Conservation (phyloP, 2,888 invertebrate species). For the Heliconius erato region DNA sequence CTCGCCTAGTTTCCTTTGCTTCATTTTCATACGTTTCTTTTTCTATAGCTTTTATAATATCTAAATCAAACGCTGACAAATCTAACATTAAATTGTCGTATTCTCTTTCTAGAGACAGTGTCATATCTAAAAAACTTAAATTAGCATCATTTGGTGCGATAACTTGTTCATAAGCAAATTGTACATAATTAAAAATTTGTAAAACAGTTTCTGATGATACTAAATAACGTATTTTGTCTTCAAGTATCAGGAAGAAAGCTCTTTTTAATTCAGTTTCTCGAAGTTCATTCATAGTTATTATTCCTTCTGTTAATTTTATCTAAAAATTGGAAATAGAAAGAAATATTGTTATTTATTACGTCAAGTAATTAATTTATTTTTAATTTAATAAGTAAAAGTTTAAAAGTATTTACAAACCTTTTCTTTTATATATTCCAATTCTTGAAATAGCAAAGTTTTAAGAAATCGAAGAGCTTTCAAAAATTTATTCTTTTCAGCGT, state of each 20-base stretch:
- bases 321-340: conserved; percentile 54
- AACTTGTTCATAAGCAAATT: conserved; percentile 88
- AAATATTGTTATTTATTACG: not conserved
- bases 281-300: conserved; percentile 66
- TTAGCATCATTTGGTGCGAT: conserved; percentile 87
- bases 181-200: conserved; percentile 87
- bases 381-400: not conserved
- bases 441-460: conserved; percentile 64
- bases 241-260: conserved; percentile 72
- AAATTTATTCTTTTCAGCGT: conserved; percentile 74
- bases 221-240: conserved; percentile 81
- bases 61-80: conserved; percentile 73
- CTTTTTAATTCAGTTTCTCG: conserved; percentile 74
- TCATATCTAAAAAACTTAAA: conserved; percentile 86
- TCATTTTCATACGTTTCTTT: conserved; percentile 73
- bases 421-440: conserved; percentile 70
- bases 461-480: conserved; percentile 67
- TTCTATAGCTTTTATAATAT: conserved; percentile 73
- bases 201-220: conserved; percentile 87
- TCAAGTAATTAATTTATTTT: not conserved
- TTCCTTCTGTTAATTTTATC: conserved; percentile 70
- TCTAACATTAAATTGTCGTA: conserved; percentile 76
- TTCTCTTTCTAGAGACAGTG: conserved; percentile 85
- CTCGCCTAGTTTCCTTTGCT: conserved; percentile 67
- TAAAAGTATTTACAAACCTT: conserved; percentile 62